These are phyloP conservation scores for Ormyrus pomaceus DNA, from an alignment of 2,888 invertebrate genomes.

Conservation along the genomic window DNA sequence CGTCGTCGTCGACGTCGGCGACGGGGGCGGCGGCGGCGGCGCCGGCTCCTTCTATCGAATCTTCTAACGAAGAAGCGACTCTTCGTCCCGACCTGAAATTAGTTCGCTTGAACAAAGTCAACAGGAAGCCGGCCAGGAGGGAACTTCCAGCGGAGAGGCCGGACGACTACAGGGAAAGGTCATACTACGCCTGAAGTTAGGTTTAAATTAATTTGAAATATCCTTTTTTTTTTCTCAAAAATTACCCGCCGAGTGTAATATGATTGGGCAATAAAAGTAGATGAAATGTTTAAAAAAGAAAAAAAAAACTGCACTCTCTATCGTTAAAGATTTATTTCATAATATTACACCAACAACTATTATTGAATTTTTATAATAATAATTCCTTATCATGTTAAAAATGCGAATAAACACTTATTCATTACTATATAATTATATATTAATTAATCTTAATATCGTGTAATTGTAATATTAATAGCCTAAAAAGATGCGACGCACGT, in stretches of 20 bases:
- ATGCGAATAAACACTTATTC: constrained; percentile 75
- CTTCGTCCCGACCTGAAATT: constrained; percentile 20
- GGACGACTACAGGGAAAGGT: no score
- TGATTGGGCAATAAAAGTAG: neutral
- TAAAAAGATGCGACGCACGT: constrained; percentile 71
- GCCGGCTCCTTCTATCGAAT: neutral
- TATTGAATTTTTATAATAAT: constrained; percentile 74
- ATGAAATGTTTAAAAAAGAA: neutral
- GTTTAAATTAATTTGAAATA: no score
- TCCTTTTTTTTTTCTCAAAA: no score
- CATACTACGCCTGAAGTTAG: no score
- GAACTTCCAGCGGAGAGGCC: no score
- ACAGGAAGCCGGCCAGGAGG: neutral
- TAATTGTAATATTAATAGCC: constrained; percentile 71
- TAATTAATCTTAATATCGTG: constrained; percentile 72
- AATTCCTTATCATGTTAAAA: constrained; percentile 74
- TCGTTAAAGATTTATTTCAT: constrained; percentile 75
- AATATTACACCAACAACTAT: constrained; percentile 76
- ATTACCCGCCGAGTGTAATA: no score
- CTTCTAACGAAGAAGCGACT: constrained; percentile 3
- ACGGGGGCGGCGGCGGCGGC: no score
- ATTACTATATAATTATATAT: constrained; percentile 71
- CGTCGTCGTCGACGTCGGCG: no score
- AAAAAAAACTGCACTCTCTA: constrained; percentile 58
- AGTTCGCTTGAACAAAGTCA: neutral